Evolutionary conservation across 1,140 invertebrate genomes (phyloP), one percentile per base, ranked within the genome.

Genomic region (Drosophila subpulchrella): DNA sequence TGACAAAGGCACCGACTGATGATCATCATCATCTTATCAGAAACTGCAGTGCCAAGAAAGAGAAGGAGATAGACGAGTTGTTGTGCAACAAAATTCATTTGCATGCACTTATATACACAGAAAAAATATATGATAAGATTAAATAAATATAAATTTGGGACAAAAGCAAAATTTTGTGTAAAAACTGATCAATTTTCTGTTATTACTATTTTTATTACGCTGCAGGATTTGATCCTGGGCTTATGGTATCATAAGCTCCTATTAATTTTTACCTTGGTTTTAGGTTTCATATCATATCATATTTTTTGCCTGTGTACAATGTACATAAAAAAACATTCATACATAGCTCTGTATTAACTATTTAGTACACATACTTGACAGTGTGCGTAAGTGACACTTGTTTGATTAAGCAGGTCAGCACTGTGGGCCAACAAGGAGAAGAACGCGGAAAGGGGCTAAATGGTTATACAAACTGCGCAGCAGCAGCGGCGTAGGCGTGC

Each of bases 381-480:
- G 13, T 74, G 34, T 53, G 48, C 46, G 65, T 82, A 75, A 78
- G 59, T 63, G 84, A 88, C 83, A 88, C 83, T 88, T 88, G 84
- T 88, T 88, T 88, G 83, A 82, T 74, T 83, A 66, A 62, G 70
- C 81, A 73, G 63, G 78, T 73, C 68, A 86, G 56, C 77, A 75
- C 44, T 42, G 46, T 48, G 36, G 24, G 44, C 15, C 20, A 32
- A 11, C 50, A n/a, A 71, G 30, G 32, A 46, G 55, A 24, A 10
- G 15, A n/a, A 61, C 61, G 24, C 44, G 42, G 10, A 0, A 5
- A 20, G 44, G 47, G 47, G 32, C 51, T 57, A 53, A 66, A 78
- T 86, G 63, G 70, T 78, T 86, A 65, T 71, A 77, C 59, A 62
- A 82, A 88, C 79, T 86, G 79, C 82, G 82, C 83, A 86, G 83